Conservation (phyloP, 2,888 invertebrate genomes). For the Agrilus cyanescens region DNA sequence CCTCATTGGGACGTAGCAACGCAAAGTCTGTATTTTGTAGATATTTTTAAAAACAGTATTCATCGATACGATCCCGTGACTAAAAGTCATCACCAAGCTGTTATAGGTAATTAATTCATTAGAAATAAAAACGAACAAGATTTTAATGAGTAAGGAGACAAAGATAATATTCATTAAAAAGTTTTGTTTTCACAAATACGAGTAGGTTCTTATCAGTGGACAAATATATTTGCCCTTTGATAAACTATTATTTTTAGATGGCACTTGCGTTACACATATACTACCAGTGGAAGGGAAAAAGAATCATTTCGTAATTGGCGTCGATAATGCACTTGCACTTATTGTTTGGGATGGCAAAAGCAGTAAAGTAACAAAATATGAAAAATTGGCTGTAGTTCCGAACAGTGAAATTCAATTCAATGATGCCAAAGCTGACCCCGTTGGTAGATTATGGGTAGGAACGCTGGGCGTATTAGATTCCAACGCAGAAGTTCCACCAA, state of each 20-base stretch:
- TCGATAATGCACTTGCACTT: slow-evolving; percentile 45
- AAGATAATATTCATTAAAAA: too few relatives aligned
- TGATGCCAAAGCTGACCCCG: slow-evolving; percentile 68
- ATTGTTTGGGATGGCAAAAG: slow-evolving; percentile 54
- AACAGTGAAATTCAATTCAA: slow-evolving; percentile 52
- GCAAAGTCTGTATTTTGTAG: slow-evolving; percentile 54
- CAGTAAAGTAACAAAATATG: slow-evolving; percentile 37
- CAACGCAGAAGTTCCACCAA: slow-evolving; percentile 11
- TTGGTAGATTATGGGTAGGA: slow-evolving; percentile 60
- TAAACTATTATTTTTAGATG: slow-evolving; percentile 11
- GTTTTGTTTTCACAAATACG: too few relatives aligned
- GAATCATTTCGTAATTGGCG: slow-evolving; percentile 51
- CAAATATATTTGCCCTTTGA: too few relatives aligned
- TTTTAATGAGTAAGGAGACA: too few relatives aligned
- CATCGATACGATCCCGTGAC: slow-evolving; percentile 23
- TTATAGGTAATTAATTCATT: slow-evolving; percentile 21
- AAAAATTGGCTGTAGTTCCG: slow-evolving; percentile 46
- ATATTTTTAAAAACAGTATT: slow-evolving; percentile 36
- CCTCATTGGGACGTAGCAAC: slow-evolving; percentile 56
- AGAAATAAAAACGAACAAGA: too few relatives aligned
- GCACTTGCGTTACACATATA: slow-evolving; percentile 38
- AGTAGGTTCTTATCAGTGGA: background rate
- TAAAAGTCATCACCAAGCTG: slow-evolving; percentile 20
- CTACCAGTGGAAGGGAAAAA: slow-evolving; percentile 50
- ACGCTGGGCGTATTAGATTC: slow-evolving; percentile 21